Percentiles rank a stretch among this genome's conserved stretches.
Evolutionary conservation across 2,888 invertebrate genomes (phyloP).

Genomic region (Chironomus riparius): DNA sequence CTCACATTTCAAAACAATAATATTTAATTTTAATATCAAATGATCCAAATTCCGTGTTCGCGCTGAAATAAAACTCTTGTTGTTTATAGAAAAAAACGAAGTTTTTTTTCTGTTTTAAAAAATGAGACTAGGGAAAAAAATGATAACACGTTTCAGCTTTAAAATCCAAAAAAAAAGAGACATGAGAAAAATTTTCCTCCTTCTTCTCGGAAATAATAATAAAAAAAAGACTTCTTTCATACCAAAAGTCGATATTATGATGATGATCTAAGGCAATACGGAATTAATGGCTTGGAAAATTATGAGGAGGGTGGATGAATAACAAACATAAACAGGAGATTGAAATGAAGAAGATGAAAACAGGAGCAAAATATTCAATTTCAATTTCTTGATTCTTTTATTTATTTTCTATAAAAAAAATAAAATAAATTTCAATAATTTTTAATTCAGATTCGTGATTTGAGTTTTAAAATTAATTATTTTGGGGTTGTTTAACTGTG

Average conservation of each 20-base stretch:
- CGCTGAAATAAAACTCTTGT: constrained; percentile 5
- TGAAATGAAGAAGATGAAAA: background rate
- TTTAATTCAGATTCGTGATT: background rate
- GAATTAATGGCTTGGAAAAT: constrained; percentile 21
- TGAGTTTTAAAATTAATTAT: too few relatives aligned
- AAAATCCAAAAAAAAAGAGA: background rate
- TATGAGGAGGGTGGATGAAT: constrained; percentile 21
- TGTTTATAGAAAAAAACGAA: background rate
- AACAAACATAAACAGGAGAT: background rate
- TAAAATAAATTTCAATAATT: background rate
- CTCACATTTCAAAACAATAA: constrained; percentile 10
- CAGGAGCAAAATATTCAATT: background rate
- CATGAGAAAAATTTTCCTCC: background rate
- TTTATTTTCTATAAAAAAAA: background rate
- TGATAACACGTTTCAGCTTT: constrained; percentile 1
- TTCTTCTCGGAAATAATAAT: background rate
- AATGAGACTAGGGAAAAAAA: background rate
- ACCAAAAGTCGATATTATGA: background rate
- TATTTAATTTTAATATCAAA: constrained; percentile 12
- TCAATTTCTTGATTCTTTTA: background rate
- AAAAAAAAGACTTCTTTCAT: too few relatives aligned
- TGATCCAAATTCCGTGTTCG: constrained; percentile 10
- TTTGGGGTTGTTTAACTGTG: too few relatives aligned
- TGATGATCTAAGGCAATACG: constrained; percentile 3
- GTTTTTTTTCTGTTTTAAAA: background rate